phyloP scores from a whole-genome alignment of 2,797 vertebrate species.

The Malacoraja senta region DNA sequence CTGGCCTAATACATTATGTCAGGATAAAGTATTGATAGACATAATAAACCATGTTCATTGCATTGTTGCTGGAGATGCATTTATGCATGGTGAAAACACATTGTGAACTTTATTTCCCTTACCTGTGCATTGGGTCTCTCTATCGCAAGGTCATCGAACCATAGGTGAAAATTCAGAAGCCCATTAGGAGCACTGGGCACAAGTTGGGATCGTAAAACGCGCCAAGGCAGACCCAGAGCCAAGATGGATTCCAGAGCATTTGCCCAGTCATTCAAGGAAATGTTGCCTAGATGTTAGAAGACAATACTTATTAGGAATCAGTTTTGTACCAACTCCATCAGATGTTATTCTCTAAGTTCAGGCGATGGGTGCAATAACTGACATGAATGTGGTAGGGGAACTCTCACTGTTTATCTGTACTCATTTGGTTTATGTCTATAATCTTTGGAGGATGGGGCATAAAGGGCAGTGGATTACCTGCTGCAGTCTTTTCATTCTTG shows the following conservation, averaged over 20 bases:
- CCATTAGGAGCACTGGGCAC: constrained; percentile 52
- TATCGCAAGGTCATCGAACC: constrained; percentile 72
- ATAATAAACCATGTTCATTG: neutral
- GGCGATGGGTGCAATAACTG: neutral
- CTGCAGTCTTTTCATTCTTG: neutral
- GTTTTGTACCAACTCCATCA: neutral
- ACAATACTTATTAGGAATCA: neutral
- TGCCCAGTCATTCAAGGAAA: constrained; percentile 75
- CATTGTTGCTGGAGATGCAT: neutral
- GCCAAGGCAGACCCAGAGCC: constrained; percentile 77
- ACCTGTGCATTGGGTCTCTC: constrained; percentile 71
- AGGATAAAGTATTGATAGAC: neutral
- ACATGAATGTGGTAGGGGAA: neutral
- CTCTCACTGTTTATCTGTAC: neutral
- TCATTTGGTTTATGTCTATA: neutral
- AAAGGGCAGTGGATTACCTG: neutral
- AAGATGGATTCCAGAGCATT: constrained; percentile 68
- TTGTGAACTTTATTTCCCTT: constrained; percentile 37
- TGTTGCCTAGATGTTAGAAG: constrained; percentile 57
- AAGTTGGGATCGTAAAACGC: constrained; percentile 76
- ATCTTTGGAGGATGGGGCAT: neutral
- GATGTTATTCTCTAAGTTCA: neutral
- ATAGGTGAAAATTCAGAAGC: constrained; percentile 69
- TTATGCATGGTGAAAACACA: neutral
- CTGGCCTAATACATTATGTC: neutral